A percentile compares a stretch with the other conserved stretches of the same genome.
phyloP scores from a whole-genome alignment of 2,888 invertebrate genomes.

The Temnothorax ravouxi region DNA sequence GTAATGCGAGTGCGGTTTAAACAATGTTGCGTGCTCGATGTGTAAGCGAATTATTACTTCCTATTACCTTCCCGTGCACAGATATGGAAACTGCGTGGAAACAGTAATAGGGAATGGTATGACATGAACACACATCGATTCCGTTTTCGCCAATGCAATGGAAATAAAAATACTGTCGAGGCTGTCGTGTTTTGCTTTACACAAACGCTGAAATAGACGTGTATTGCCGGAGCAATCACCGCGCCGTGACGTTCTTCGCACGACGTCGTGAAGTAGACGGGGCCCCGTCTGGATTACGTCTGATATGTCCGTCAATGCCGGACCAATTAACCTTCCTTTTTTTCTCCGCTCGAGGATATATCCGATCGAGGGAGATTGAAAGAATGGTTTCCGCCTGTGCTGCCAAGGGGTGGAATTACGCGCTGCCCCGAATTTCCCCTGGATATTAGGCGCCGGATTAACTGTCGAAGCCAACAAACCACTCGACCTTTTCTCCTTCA shows the following conservation, averaged over 20 bases:
- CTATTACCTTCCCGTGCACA: not conserved
- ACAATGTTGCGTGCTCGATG: not conserved
- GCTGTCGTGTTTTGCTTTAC: not conserved
- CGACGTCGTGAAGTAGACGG: slow-evolving; percentile 48
- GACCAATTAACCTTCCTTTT: slow-evolving; percentile 81
- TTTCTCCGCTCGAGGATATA: slow-evolving; percentile 65
- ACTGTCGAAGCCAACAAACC: slow-evolving; percentile 80
- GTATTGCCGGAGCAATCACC: slow-evolving; percentile 68
- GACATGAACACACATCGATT: slow-evolving; percentile 10
- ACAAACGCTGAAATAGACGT: slow-evolving; percentile 30
- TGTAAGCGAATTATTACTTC: slow-evolving; percentile 29
- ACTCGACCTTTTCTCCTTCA: slow-evolving; percentile 68
- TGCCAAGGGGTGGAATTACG: slow-evolving; percentile 70
- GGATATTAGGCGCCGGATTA: slow-evolving; percentile 82
- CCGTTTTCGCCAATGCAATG: not conserved
- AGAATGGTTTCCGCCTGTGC: slow-evolving; percentile 75
- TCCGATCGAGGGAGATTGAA: slow-evolving; percentile 81
- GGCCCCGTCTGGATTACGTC: slow-evolving; percentile 75
- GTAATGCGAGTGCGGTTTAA: not conserved
- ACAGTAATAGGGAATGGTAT: slow-evolving; percentile 13
- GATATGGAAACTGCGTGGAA: slow-evolving; percentile 9
- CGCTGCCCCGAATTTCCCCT: slow-evolving; percentile 69
- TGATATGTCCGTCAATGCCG: slow-evolving; percentile 78
- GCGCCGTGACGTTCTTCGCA: slow-evolving; percentile 53
- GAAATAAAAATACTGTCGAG: slow-evolving; percentile 10